Percentiles rank a stretch among this genome's conserved stretches.
Evolutionary conservation across 2,113 vertebrate species (phyloP).

Genomic region (Hassar affinis): DNA sequence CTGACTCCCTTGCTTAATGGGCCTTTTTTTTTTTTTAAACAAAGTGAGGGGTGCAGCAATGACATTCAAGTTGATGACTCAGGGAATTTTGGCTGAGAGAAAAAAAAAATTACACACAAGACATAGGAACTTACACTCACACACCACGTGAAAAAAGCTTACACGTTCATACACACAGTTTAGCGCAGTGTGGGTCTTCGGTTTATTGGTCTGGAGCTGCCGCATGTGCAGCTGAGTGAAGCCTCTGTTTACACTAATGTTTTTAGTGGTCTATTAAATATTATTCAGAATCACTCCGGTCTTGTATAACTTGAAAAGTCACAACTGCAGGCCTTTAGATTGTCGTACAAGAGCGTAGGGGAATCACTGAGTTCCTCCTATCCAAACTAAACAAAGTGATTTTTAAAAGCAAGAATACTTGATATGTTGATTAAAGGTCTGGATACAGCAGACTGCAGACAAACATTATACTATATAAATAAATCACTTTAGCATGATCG

Average conservation of each 20-base stretch:
- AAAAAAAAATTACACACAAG: slow-evolving; percentile 22
- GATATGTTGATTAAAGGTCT: slow-evolving; percentile 17
- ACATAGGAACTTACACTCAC: neutral
- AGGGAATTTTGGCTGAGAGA: slow-evolving; percentile 47
- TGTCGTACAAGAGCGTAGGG: slow-evolving; percentile 67
- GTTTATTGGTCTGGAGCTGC: slow-evolving; percentile 65
- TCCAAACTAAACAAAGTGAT: slow-evolving; percentile 33
- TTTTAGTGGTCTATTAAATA: slow-evolving; percentile 76
- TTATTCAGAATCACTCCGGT: slow-evolving; percentile 69
- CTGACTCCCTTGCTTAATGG: slow-evolving; percentile 36
- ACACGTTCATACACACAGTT: slow-evolving; percentile 43
- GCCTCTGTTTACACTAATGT: slow-evolving; percentile 71
- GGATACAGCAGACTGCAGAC: slow-evolving; percentile 1
- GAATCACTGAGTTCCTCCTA: slow-evolving; percentile 11
- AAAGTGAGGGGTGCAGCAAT: slow-evolving; percentile 51
- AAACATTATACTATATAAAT: neutral
- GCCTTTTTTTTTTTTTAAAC: slow-evolving; percentile 31
- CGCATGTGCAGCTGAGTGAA: slow-evolving; percentile 63
- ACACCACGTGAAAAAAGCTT: slow-evolving; percentile 9
- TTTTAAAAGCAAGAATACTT: slow-evolving; percentile 16
- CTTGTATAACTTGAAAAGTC: slow-evolving; percentile 69
- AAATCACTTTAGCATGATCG: neutral
- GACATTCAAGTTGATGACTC: slow-evolving; percentile 58
- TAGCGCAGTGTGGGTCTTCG: slow-evolving; percentile 60
- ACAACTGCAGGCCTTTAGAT: slow-evolving; percentile 68